Evolutionary conservation across 2,888 invertebrate genomes (phyloP).

Genomic region (Psylliodes chrysocephalus): DNA sequence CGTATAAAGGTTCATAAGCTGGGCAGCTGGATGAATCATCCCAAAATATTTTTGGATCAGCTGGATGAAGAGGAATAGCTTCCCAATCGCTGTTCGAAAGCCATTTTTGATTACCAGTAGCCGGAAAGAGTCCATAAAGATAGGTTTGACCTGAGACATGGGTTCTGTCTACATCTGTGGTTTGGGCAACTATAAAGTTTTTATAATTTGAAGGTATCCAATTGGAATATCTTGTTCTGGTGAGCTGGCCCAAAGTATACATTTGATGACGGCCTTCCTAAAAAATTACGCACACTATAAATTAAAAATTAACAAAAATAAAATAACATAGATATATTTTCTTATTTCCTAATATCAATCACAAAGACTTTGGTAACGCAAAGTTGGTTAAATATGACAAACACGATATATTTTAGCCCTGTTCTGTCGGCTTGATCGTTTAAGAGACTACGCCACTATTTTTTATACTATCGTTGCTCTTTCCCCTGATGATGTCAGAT

Average conservation of each 20-base stretch:
- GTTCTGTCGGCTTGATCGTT: too few relatives aligned
- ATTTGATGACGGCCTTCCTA: constrained; percentile 66
- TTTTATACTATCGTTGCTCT: too few relatives aligned
- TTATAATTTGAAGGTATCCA: constrained; percentile 66
- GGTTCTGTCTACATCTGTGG: constrained; percentile 86
- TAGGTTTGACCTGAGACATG: constrained; percentile 84
- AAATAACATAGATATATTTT: too few relatives aligned
- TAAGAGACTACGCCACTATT: too few relatives aligned
- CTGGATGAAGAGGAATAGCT: constrained; percentile 77
- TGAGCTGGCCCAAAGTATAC: constrained; percentile 75
- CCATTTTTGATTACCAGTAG: constrained; percentile 69
- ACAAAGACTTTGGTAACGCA: too few relatives aligned
- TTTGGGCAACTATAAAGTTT: constrained; percentile 68
- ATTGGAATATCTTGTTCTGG: constrained; percentile 73
- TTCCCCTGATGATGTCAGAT: too few relatives aligned
- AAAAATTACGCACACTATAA: too few relatives aligned
- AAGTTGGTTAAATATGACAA: too few relatives aligned
- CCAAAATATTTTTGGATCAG: constrained; percentile 62
- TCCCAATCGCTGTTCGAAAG: constrained; percentile 71
- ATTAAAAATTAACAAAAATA: too few relatives aligned
- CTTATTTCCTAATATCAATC: too few relatives aligned
- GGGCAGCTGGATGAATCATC: constrained; percentile 1
- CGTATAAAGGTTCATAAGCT: neutral
- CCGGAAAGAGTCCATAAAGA: constrained; percentile 78
- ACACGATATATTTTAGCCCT: too few relatives aligned